phyloP scores from a whole-genome alignment of 1,140 invertebrate genomes.

The Brachionus paranguensis region DNA sequence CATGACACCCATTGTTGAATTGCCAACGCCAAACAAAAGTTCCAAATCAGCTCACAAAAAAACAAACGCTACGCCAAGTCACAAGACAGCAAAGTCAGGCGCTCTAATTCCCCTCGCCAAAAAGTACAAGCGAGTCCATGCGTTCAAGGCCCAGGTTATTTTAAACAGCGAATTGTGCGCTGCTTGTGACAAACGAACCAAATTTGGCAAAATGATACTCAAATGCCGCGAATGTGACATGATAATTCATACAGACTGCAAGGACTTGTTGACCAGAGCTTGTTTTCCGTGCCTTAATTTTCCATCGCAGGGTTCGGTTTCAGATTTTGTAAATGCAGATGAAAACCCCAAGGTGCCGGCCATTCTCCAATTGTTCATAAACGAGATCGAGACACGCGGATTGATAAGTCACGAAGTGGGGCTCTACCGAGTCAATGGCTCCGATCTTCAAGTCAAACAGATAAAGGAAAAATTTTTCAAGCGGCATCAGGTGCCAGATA shows the following conservation, averaged over 20 bases:
- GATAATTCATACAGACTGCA: slow-evolving; percentile 21
- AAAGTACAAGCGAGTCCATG: slow-evolving; percentile 24
- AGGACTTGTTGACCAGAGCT: slow-evolving; percentile 1
- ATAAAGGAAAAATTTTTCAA: slow-evolving; percentile 20
- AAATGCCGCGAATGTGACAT: slow-evolving; percentile 32
- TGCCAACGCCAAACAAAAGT: not conserved
- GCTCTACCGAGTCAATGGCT: slow-evolving; percentile 30
- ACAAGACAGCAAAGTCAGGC: not conserved
- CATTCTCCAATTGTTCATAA: slow-evolving; percentile 1
- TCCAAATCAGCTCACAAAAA: not conserved
- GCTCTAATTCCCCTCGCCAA: not conserved
- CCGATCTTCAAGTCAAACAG: slow-evolving; percentile 15
- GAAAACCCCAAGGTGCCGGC: not conserved
- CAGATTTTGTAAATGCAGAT: slow-evolving; percentile 19
- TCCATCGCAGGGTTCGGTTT: slow-evolving; percentile 2
- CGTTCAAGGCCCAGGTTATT: slow-evolving; percentile 28
- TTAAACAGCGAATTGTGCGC: slow-evolving; percentile 23
- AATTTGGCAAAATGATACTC: slow-evolving; percentile 34
- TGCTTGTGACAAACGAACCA: slow-evolving; percentile 2
- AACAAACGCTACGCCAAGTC: not conserved
- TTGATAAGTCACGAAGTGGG: slow-evolving; percentile 36
- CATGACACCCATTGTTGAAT: slow-evolving; percentile 37
- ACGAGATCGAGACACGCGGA: slow-evolving; percentile 39
- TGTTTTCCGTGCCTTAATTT: slow-evolving; percentile 27
- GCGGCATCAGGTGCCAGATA: slow-evolving; percentile 13